Conservation (phyloP, 2,888 invertebrate species). For the Cataglyphis livida region DNA sequence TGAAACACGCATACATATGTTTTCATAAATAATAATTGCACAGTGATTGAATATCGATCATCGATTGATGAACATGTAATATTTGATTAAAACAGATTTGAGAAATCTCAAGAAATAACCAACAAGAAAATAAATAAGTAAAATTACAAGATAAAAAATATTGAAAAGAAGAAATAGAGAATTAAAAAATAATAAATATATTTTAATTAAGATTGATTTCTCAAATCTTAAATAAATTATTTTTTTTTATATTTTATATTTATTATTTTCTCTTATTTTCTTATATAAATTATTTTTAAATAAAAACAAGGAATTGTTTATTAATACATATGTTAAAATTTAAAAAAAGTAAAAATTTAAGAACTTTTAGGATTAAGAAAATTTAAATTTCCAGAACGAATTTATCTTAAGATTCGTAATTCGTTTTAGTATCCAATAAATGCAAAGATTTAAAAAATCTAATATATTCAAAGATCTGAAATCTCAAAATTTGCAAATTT, state of each 20-base stretch:
- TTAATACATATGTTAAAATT: slow-evolving; percentile 1
- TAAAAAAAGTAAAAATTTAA: neutral
- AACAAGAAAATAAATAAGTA: neutral
- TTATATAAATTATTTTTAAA: neutral
- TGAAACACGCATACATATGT: slow-evolving; percentile 64
- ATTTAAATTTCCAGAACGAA: neutral
- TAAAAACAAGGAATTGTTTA: slow-evolving; percentile 3
- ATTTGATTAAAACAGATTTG: neutral
- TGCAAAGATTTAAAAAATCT: neutral
- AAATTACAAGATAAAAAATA: neutral
- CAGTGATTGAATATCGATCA: slow-evolving; percentile 11
- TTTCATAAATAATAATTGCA: slow-evolving; percentile 1
- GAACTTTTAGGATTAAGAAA: neutral
- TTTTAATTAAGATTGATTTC: slow-evolving; percentile 13
- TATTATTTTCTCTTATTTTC: too few relatives aligned
- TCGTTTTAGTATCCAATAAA: neutral
- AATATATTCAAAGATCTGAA: neutral
- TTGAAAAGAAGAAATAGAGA: neutral
- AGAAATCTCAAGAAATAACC: neutral
- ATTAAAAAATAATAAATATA: neutral
- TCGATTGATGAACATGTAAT: slow-evolving; percentile 60
- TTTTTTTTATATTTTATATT: neutral
- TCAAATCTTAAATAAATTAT: slow-evolving; percentile 29
- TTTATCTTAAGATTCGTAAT: neutral
- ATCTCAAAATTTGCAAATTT: neutral